These are phyloP conservation scores for Otolemur crassicaudatus DNA, from an alignment of 2,797 vertebrate species.

Conservation along the genomic window DNA sequence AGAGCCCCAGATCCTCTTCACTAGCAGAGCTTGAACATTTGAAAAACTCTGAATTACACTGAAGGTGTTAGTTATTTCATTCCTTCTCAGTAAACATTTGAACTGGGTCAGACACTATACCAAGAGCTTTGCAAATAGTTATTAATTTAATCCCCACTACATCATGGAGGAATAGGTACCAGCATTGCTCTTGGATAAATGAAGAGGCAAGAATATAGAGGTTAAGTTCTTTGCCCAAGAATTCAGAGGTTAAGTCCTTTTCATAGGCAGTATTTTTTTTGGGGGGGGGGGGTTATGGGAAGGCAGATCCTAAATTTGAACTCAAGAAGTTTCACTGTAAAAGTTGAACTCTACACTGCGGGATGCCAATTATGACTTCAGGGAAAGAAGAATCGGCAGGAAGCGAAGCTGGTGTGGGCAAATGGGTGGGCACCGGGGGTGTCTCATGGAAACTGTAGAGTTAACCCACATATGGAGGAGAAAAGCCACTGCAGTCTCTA, in stretches of 20 bases:
- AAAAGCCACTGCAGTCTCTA: background rate
- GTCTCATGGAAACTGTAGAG: background rate
- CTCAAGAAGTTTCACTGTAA: background rate
- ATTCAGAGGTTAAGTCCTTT: background rate
- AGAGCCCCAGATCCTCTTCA: background rate
- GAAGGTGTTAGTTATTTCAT: background rate
- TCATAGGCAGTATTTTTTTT: background rate
- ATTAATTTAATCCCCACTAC: background rate
- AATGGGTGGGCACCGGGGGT: fast-evolving
- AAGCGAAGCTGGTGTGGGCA: too few species aligned
- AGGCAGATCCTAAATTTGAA: background rate
- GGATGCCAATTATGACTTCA: background rate
- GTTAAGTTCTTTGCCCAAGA: too few species aligned
- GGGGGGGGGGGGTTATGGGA: too few species aligned
- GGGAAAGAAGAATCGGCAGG: background rate
- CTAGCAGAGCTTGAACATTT: background rate
- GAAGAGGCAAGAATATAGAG: background rate
- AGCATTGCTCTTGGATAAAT: background rate
- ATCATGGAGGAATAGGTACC: background rate
- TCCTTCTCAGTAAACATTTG: background rate
- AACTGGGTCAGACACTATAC: background rate
- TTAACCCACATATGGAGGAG: background rate
- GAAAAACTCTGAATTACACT: background rate
- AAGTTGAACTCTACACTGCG: background rate
- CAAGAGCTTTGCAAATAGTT: background rate